Conservation (phyloP, 2,113 vertebrate species). For the Zootoca vivipara region DNA sequence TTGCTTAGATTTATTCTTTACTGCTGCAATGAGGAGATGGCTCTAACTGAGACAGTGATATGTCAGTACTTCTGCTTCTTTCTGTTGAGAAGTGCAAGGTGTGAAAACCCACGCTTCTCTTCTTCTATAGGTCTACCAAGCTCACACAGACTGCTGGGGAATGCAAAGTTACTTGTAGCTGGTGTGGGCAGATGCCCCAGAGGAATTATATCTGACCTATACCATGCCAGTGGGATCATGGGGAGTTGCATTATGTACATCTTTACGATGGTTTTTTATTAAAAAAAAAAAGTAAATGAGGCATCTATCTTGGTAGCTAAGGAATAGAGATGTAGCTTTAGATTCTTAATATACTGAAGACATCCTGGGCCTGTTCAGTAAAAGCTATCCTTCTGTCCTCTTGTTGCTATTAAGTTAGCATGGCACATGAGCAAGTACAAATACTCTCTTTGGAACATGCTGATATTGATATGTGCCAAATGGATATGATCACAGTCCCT, state of each 20-base stretch:
- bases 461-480: rapidly evolving
- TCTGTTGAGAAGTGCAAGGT: background rate
- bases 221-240: no score
- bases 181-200: background rate
- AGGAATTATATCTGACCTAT: background rate
- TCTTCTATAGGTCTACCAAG: background rate
- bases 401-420: constrained; percentile 8
- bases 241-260: background rate
- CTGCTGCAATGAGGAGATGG: background rate
- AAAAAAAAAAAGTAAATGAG: background rate
- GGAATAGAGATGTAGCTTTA: rapidly evolving
- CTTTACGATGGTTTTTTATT: rapidly evolving
- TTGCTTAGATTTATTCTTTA: background rate
- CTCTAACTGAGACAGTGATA: background rate
- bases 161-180: background rate
- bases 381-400: background rate
- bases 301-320: background rate
- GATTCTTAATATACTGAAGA: background rate
- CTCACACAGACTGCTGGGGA: background rate
- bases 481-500: background rate
- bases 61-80: background rate
- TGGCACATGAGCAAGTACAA: background rate
- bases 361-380: background rate
- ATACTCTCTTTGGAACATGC: background rate
- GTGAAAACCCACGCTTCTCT: background rate